Evolutionary conservation across 2,113 vertebrate species (phyloP), one percentile per base, ranked within the genome.

Genomic region (Nothobranchius kuhntae): DNA sequence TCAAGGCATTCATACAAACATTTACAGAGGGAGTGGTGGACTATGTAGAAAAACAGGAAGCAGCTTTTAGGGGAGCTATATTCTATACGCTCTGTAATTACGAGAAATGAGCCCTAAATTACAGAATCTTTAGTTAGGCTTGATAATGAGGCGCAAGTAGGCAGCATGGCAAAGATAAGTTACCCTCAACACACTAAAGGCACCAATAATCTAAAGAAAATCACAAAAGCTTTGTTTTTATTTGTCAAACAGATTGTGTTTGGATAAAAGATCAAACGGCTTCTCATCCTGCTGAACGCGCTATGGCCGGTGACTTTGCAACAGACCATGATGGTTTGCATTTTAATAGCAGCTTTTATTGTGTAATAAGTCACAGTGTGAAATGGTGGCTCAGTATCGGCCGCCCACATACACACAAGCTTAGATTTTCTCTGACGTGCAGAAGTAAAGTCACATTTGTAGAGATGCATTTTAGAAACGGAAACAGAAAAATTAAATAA

Each of bases 21-120:
- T 81, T 80, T 67, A 72, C 8, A 12, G 30, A 80, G 78, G 74
- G 82, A 79, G 77, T 69, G 35, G 73, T 52, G 57, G 38, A 60
- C 56, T 79, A 82, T 84, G 84, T 80, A 75, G 53, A 80, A 74
- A 69, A 63, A 68, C 69, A 71, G 53, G 77, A 57, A 61, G 56
- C 61, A 80, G 64, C 64, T 72, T 80, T 79, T 45, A 70, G 10
- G 38, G 30, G 53, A 72, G 13, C 81, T 82, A 61, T 74, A 69
- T 54, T 72, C 70, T 60, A 60, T 26, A 53, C 3, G 1, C 66
- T 76, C 66, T 76, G 65, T 80, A 85, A 91, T 88, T 86, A 86
- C 17, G 56, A 77, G 59, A 82, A 54, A 82, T 58, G 15, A 13
- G 36, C 70, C 77, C 80, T 59, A 66, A 85, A 86, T 88, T 84